These are phyloP conservation scores for Macrosiphum euphorbiae DNA, from an alignment of 2,888 invertebrate genomes.

Conservation along the genomic window DNA sequence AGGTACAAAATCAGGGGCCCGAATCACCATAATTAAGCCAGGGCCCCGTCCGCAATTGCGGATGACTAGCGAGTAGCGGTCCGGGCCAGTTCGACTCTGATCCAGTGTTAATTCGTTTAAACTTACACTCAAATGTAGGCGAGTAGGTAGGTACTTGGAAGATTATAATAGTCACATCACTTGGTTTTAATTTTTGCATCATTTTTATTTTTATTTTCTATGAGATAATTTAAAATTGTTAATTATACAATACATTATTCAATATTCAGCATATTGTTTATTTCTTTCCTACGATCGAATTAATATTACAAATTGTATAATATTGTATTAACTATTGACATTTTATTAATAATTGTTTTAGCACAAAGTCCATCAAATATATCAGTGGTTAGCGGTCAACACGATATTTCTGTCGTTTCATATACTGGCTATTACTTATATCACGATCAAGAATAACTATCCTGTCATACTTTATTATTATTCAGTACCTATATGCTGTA, in stretches of 20 bases:
- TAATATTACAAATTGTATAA: neutral
- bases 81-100: no score
- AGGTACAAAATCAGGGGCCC: no score
- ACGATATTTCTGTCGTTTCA: conserved; percentile 4
- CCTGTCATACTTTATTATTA: neutral
- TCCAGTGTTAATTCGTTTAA: neutral
- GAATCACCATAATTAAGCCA: no score
- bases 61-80: no score
- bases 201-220: neutral
- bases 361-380: neutral
- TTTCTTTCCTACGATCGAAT: neutral
- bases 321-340: neutral
- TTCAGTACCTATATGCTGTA: neutral
- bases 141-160: neutral
- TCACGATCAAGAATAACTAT: neutral
- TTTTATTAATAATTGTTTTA: neutral
- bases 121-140: neutral
- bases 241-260: neutral
- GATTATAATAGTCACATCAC: neutral
- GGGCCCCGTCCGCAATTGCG: no score
- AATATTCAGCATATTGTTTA: neutral
- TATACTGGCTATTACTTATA: neutral
- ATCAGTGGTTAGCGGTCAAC: conserved; percentile 36
- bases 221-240: neutral
- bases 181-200: neutral